Evolutionary conservation across 2,888 invertebrate species (phyloP).

Genomic region (Actias luna): DNA sequence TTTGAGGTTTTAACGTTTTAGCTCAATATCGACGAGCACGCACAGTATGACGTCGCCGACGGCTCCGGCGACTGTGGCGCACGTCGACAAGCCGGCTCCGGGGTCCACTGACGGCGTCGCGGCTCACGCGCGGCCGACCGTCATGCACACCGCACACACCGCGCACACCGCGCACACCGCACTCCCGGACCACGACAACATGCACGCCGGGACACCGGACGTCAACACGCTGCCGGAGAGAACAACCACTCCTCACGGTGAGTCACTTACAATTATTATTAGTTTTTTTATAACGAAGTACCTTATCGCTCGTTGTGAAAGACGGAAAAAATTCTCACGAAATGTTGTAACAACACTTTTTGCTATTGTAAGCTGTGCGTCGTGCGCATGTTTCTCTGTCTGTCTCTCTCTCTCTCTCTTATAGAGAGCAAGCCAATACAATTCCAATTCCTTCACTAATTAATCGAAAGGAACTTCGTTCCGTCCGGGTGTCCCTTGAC

Average conservation of each 20-base stretch:
- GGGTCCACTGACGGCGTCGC: slow-evolving; percentile 46
- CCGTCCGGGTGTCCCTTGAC: too few species aligned
- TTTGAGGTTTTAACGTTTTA: slow-evolving; percentile 28
- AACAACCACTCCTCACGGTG: slow-evolving; percentile 69
- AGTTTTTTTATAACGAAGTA: too few species aligned
- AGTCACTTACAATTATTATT: too few species aligned
- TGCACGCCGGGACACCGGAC: slow-evolving; percentile 65
- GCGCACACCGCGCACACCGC: slow-evolving; percentile 49
- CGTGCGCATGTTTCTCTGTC: too few species aligned
- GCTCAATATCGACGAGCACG: slow-evolving; percentile 63
- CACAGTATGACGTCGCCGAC: slow-evolving; percentile 70
- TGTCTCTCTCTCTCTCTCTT: too few species aligned
- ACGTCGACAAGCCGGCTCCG: slow-evolving; percentile 43
- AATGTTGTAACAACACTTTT: too few species aligned
- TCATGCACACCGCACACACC: slow-evolving; percentile 40
- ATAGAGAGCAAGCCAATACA: too few species aligned
- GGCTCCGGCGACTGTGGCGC: slow-evolving; percentile 53
- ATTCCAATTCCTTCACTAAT: too few species aligned
- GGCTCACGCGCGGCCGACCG: slow-evolving; percentile 34
- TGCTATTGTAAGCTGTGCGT: too few species aligned
- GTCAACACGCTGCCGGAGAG: slow-evolving; percentile 52
- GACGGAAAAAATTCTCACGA: too few species aligned
- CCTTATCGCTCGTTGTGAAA: too few species aligned
- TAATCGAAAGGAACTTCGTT: too few species aligned
- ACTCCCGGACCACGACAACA: slow-evolving; percentile 65